These are phyloP conservation scores for Spongilla lacustris DNA, from an alignment of 37 sponge, comb jelly and placozoan species.

Conservation along the genomic window DNA sequence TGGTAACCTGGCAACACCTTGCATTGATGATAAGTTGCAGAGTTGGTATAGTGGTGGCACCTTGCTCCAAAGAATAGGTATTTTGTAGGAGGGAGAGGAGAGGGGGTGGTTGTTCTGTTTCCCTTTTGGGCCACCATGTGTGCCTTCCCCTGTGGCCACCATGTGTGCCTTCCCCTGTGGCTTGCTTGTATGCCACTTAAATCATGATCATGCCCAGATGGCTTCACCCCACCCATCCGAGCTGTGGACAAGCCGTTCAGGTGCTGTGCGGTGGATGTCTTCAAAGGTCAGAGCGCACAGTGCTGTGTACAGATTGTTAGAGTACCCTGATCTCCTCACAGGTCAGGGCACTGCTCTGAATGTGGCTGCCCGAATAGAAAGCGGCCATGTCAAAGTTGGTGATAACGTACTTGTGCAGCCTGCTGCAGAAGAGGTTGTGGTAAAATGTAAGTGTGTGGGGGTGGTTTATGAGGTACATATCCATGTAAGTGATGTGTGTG, in stretches of 20 bases:
- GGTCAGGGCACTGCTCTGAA: slow-evolving; percentile 74
- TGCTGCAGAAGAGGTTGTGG: slow-evolving; percentile 56
- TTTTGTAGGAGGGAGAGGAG: neutral
- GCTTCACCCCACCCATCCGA: slow-evolving; percentile 68
- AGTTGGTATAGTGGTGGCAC: slow-evolving; percentile 88
- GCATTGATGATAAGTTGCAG: slow-evolving; percentile 16
- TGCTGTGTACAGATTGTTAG: neutral
- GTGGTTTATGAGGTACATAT: neutral
- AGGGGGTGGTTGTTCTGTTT: too few relatives aligned
- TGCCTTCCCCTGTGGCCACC: too few relatives aligned
- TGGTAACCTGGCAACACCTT: slow-evolving; percentile 69
- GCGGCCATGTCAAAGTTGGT: slow-evolving; percentile 77
- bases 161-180: too few relatives aligned
- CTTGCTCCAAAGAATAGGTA: slow-evolving; percentile 80
- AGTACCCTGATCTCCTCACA: neutral
- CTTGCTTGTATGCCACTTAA: too few relatives aligned
- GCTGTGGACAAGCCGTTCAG: slow-evolving; percentile 82
- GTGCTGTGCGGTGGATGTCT: slow-evolving; percentile 42
- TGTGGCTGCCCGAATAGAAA: slow-evolving; percentile 73
- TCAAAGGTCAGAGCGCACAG: too few relatives aligned
- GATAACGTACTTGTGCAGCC: slow-evolving; percentile 64
- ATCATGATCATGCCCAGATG: too few relatives aligned
- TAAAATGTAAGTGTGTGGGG: slow-evolving; percentile 63
- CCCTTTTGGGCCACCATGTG: too few relatives aligned
- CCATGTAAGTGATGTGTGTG: neutral